Evolutionary conservation across 2,113 vertebrate species (phyloP).

Genomic region (Procavia capensis): DNA sequence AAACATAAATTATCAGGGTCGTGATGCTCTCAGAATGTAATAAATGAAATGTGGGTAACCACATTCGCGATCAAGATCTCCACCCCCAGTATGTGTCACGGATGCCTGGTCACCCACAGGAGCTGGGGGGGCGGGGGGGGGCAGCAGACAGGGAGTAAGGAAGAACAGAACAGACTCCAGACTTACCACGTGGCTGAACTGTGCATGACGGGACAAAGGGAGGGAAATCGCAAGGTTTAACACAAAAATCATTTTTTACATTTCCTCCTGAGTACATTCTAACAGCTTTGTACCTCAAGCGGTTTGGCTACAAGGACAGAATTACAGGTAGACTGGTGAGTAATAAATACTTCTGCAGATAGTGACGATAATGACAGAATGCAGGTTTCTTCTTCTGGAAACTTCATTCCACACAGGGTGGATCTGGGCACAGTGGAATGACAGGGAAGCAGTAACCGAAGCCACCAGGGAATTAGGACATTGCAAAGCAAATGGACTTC

Average conservation of each 20-base stretch:
- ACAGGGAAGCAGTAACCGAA: background rate
- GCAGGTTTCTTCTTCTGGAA: background rate
- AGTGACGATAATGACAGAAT: background rate
- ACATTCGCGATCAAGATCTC: constrained; percentile 3
- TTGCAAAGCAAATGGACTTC: rapidly evolving
- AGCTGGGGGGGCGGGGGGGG: background rate
- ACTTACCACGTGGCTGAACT: background rate
- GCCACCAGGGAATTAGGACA: background rate
- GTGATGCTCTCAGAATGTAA: constrained; percentile 51
- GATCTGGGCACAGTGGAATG: background rate
- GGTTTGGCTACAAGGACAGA: background rate
- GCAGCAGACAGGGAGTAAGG: no score
- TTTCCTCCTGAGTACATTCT: background rate
- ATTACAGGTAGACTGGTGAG: background rate
- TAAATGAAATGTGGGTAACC: constrained; percentile 63
- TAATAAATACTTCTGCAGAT: background rate
- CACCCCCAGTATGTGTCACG: constrained; percentile 15
- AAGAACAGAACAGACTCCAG: background rate
- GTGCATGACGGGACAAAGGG: background rate
- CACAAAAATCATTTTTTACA: background rate
- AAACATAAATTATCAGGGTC: constrained; percentile 75
- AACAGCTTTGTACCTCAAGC: background rate
- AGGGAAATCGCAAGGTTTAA: background rate
- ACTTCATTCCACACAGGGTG: background rate
- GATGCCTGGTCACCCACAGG: constrained; percentile 53